These are phyloP conservation scores for Pungitius pungitius DNA, from an alignment of 2,113 vertebrate species.

Conservation along the genomic window DNA sequence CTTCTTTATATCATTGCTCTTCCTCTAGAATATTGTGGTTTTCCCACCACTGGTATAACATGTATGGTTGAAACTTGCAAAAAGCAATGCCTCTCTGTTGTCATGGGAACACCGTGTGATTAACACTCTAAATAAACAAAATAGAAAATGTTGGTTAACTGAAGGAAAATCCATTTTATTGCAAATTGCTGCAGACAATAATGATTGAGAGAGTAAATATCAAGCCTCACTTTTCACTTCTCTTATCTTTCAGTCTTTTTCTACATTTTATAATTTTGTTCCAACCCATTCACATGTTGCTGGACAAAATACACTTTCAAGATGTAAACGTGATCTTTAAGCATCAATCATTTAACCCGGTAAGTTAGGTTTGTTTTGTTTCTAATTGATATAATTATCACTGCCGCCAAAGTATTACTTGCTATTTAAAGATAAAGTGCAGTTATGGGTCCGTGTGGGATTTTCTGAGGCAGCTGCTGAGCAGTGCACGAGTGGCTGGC, in stretches of 20 bases:
- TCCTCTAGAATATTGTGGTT: constrained; percentile 19
- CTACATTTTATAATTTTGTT: not conserved
- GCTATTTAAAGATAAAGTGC: not conserved
- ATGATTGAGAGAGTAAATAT: not conserved
- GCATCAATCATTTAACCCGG: not conserved
- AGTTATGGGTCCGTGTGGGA: not conserved
- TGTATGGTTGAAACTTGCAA: not conserved
- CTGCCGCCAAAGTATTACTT: not conserved
- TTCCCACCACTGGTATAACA: constrained; percentile 19
- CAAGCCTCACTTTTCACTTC: constrained; percentile 7
- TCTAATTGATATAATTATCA: not conserved
- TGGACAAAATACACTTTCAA: not conserved
- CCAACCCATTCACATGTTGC: not conserved
- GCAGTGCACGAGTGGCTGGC: too few relatives aligned
- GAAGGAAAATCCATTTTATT: constrained; percentile 1
- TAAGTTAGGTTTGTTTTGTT: not conserved
- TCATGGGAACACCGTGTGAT: constrained; percentile 7
- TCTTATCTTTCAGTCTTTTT: not conserved
- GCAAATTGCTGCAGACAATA: not conserved
- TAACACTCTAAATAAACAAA: constrained; percentile 28
- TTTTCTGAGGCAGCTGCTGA: too few relatives aligned
- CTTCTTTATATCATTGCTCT: constrained; percentile 21
- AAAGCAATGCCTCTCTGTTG: constrained; percentile 16
- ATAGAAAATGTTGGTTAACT: not conserved
- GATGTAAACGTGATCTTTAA: not conserved